These are phyloP conservation scores for Ephydatia muelleri DNA, from an alignment of 37 sponge, comb jelly and placozoan genomes.

Conservation along the genomic window DNA sequence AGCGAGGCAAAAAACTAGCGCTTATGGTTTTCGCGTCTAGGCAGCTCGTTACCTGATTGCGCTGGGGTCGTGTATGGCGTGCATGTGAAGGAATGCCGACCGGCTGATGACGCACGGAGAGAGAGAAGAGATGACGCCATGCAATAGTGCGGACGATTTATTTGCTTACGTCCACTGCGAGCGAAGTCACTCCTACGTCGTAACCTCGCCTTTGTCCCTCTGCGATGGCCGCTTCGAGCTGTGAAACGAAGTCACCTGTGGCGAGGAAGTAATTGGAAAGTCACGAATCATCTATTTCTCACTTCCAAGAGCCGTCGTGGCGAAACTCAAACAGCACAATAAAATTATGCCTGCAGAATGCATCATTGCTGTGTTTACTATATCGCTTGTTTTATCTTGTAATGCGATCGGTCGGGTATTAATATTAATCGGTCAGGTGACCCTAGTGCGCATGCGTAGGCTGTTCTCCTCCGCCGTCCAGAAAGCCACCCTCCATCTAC, in stretches of 20 bases:
- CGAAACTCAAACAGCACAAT: neutral
- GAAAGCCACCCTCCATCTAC: no score
- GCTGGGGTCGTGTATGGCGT: neutral
- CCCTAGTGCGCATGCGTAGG: neutral
- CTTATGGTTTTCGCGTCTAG: neutral
- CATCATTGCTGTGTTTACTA: neutral
- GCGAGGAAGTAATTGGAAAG: neutral
- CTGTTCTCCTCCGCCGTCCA: no score
- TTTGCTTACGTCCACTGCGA: neutral
- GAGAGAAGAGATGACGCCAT: neutral
- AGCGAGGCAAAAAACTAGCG: no score
- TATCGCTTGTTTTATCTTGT: no score
- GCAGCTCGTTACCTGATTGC: neutral
- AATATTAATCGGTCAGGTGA: neutral
- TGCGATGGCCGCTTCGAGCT: neutral
- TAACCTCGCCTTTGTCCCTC: neutral
- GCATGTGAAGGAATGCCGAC: neutral
- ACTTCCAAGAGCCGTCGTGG: neutral
- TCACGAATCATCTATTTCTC: neutral
- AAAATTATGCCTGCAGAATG: neutral
- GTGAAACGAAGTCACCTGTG: neutral
- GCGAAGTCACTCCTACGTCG: neutral
- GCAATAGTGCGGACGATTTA: neutral
- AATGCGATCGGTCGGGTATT: no score
- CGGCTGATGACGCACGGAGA: neutral